Percentiles rank a stretch among this genome's conserved stretches.
Evolutionary conservation across 2,797 vertebrate genomes (phyloP).

Genomic region (Cygnus olor): DNA sequence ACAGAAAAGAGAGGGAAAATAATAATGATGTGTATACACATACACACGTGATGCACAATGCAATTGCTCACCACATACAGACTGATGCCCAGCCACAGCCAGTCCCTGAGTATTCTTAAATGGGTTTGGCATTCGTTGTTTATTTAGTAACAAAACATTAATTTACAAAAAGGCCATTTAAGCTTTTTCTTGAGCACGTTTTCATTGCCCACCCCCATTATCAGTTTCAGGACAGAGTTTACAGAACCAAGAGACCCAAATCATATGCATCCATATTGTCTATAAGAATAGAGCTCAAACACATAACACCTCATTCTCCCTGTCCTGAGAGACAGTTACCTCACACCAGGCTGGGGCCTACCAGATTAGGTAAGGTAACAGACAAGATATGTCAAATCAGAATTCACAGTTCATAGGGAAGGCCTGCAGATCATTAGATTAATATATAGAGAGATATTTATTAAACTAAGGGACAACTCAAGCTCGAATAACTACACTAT

Average conservation of each 20-base stretch:
- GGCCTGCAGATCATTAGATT: not conserved
- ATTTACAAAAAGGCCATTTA: not conserved
- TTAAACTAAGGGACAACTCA: not conserved
- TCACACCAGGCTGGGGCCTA: not conserved
- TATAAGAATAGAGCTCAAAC: not conserved
- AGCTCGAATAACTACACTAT: not conserved
- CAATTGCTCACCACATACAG: too few relatives aligned
- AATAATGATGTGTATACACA: too few relatives aligned
- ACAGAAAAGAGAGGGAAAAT: too few relatives aligned
- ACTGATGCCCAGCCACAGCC: too few relatives aligned
- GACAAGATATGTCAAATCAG: not conserved
- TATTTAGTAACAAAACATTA: conserved; percentile 29
- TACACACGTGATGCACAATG: too few relatives aligned
- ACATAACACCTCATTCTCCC: not conserved
- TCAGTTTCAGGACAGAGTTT: not conserved
- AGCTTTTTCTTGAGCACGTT: conserved; percentile 11
- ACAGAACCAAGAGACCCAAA: not conserved
- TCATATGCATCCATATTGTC: not conserved
- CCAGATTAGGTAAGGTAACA: not conserved
- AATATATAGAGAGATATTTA: not conserved
- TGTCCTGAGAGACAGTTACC: not conserved
- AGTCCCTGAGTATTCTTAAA: not conserved
- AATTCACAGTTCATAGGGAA: not conserved
- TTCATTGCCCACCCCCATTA: not conserved
- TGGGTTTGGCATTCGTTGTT: conserved; percentile 13